A percentile compares a stretch with the other conserved stretches of the same genome.
phyloP scores from a whole-genome alignment of 2,797 vertebrate genomes.

The Astyanax mexicanus region DNA sequence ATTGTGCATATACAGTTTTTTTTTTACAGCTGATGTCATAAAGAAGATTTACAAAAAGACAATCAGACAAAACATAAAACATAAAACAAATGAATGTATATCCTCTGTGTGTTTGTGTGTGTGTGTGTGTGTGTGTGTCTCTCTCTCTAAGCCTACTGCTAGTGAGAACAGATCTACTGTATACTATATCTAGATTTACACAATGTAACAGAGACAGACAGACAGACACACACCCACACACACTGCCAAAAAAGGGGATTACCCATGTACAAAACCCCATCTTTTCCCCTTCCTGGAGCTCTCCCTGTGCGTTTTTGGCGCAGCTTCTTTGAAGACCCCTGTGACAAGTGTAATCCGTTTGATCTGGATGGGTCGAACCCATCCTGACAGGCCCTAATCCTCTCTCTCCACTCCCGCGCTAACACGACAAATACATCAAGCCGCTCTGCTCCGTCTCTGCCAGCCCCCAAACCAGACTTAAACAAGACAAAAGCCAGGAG shows the following conservation, averaged over 20 bases:
- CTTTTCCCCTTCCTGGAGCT: conserved; percentile 22
- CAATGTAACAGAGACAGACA: conserved; percentile 20
- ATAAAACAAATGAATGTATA: too few species aligned
- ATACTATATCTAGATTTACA: not conserved
- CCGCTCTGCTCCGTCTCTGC: conserved; percentile 1
- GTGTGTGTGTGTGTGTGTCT: not conserved
- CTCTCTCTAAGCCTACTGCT: not conserved
- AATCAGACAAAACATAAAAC: too few species aligned
- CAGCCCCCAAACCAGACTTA: conserved; percentile 16
- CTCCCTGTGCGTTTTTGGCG: conserved; percentile 16
- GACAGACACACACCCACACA: not conserved
- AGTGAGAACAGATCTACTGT: conserved; percentile 3
- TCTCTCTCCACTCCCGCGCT: conserved; percentile 38
- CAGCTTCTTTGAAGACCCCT: conserved; percentile 45
- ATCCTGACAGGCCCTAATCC: conserved; percentile 47
- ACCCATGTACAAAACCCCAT: conserved; percentile 25
- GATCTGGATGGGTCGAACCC: conserved; percentile 37
- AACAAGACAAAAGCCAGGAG: conserved; percentile 28
- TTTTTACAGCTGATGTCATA: too few species aligned
- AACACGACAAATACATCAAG: conserved; percentile 18
- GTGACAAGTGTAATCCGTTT: conserved; percentile 45
- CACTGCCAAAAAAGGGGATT: conserved; percentile 43
- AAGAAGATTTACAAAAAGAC: too few species aligned
- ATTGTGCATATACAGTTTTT: too few species aligned
- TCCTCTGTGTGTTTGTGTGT: not conserved